phyloP scores from a whole-genome alignment of 2,113 vertebrate genomes.

The Pampusana beccarii region DNA sequence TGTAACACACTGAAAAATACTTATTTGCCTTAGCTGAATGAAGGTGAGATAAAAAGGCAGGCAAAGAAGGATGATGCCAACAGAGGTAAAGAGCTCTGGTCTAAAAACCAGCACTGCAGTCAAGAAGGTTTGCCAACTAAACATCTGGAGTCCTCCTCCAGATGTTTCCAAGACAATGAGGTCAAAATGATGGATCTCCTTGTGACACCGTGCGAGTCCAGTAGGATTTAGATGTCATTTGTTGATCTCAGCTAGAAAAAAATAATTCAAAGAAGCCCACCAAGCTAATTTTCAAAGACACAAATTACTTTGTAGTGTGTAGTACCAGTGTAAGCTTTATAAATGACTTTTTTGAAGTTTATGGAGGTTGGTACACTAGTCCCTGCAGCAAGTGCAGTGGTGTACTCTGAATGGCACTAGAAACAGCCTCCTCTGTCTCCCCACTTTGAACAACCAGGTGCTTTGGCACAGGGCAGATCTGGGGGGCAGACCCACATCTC shows the following conservation, averaged over 20 bases:
- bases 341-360: neutral
- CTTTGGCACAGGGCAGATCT: neutral
- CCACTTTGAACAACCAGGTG: neutral
- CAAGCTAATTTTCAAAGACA: neutral
- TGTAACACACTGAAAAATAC: neutral
- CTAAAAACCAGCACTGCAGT: neutral
- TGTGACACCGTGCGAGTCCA: neutral
- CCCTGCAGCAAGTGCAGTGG: accelerated
- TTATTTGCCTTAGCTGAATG: neutral
- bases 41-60: neutral
- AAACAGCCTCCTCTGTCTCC: neutral
- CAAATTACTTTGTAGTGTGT: neutral
- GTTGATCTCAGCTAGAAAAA: neutral
- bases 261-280: neutral
- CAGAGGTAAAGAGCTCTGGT: neutral
- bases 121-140: neutral
- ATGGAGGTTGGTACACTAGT: neutral
- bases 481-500: neutral
- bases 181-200: neutral
- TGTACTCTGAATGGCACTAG: neutral
- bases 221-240: neutral
- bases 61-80: neutral
- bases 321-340: neutral
- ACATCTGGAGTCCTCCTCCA: neutral
- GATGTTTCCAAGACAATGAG: neutral